A percentile compares a stretch with the other conserved stretches of the same genome.
phyloP scores from a whole-genome alignment of 2,888 invertebrate species.

The Chirona hameri region DNA sequence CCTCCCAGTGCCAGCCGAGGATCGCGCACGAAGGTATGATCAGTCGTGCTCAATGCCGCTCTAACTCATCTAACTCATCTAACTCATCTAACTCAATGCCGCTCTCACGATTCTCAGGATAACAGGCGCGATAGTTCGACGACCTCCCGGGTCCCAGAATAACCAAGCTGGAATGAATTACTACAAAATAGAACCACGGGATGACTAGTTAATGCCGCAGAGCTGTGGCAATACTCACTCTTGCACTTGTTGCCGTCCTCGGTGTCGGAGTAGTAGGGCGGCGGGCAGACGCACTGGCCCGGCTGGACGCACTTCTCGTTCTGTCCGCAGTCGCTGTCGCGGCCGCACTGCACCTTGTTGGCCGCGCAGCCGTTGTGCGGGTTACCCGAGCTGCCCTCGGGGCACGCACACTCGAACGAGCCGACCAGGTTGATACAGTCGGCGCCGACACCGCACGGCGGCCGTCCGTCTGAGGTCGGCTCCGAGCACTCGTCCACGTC shows the following conservation, averaged over 20 bases:
- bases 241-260: conserved; percentile 80
- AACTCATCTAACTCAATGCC: too few species aligned
- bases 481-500: conserved; percentile 81
- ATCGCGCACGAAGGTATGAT: too few species aligned
- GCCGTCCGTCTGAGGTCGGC: conserved; percentile 64
- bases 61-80: too few species aligned
- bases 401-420: conserved; percentile 76
- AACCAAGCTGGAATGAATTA: too few species aligned
- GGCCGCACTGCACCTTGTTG: conserved; percentile 74
- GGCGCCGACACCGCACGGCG: conserved; percentile 80
- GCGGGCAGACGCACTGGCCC: conserved; percentile 85
- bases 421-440: conserved; percentile 77
- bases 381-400: conserved; percentile 76
- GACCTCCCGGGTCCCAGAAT: too few species aligned
- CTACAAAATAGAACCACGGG: too few species aligned
- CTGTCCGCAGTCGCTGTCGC: conserved; percentile 74
- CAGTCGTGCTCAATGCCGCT: too few species aligned
- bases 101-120: too few species aligned
- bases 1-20: too few species aligned
- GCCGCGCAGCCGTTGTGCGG: conserved; percentile 79
- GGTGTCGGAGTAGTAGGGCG: conserved; percentile 81
- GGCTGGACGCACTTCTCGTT: conserved; percentile 90
- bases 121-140: too few species aligned
- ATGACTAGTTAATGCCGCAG: too few species aligned
- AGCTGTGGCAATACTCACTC: conserved; percentile 52